These are phyloP conservation scores for Xylocopa sonorina DNA, from an alignment of 1,140 invertebrate species.

Conservation along the genomic window DNA sequence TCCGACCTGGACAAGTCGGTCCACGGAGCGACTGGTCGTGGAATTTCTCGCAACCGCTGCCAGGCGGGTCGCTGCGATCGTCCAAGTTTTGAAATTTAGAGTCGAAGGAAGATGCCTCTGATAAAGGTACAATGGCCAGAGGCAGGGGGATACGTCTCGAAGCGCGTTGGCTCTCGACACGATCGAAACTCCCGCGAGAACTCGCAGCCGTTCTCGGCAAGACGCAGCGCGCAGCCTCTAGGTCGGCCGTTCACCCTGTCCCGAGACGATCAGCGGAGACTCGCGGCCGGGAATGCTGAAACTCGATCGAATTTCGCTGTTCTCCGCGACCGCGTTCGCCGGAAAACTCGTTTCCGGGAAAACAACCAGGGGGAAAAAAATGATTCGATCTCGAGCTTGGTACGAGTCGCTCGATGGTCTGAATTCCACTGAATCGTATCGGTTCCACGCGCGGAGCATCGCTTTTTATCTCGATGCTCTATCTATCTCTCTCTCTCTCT, in stretches of 20 bases:
- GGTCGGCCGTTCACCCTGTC: slow-evolving; percentile 82
- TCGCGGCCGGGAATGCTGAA: slow-evolving; percentile 59
- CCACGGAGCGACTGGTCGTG: no score
- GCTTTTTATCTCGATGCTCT: slow-evolving; percentile 8
- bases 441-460: slow-evolving; percentile 1
- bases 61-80: no score
- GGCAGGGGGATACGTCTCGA: not conserved
- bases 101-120: no score
- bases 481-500: no score
- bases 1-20: not conserved
- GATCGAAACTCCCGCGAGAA: slow-evolving; percentile 70
- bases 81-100: no score
- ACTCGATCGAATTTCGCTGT: slow-evolving; percentile 65
- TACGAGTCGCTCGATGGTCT: not conserved
- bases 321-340: slow-evolving; percentile 11
- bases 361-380: not conserved
- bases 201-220: slow-evolving; percentile 66
- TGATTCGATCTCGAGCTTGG: not conserved
- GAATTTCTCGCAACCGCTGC: no score
- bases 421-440: slow-evolving; percentile 30
- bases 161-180: slow-evolving; percentile 63
- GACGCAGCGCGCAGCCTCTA: slow-evolving; percentile 79
- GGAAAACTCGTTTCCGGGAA: slow-evolving; percentile 39
- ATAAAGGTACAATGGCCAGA: not conserved
- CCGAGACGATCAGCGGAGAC: slow-evolving; percentile 56